A percentile compares a stretch with the other conserved stretches of the same genome.
Evolutionary conservation across 2,888 invertebrate species (phyloP).

Genomic region (Andrena trimmerana): DNA sequence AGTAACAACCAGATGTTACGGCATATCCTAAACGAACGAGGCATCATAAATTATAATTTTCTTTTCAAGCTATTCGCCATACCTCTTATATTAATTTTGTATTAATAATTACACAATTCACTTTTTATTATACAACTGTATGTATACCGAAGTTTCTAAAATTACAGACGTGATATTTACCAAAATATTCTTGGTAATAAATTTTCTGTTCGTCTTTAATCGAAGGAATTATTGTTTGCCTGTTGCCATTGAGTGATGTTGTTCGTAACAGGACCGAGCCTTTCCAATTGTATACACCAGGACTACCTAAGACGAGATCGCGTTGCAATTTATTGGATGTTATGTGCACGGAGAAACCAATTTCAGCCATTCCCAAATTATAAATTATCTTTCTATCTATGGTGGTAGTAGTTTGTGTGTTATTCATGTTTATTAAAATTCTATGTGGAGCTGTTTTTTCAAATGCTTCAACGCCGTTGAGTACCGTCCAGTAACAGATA

Average conservation of each 20-base stretch:
- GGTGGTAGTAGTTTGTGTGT: neutral
- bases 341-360: conserved; percentile 77
- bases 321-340: conserved; percentile 24
- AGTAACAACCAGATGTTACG: conserved; percentile 78
- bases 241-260: no score
- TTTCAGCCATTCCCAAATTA: conserved; percentile 73
- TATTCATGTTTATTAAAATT: conserved; percentile 19
- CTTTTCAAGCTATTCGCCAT: no score
- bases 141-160: no score
- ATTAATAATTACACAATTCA: neutral
- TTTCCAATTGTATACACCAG: conserved; percentile 80
- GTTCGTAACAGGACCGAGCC: conserved; percentile 71
- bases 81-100: neutral
- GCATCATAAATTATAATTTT: neutral
- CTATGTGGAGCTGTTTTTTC: conserved; percentile 22
- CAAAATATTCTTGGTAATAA: conserved; percentile 68
- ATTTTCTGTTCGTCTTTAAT: neutral
- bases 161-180: conserved; percentile 57
- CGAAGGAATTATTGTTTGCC: conserved; percentile 26
- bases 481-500: conserved; percentile 76
- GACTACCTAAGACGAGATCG: conserved; percentile 79
- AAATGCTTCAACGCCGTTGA: conserved; percentile 49
- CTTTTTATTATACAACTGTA: neutral
- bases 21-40: conserved; percentile 77
- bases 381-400: conserved; percentile 41